Percentiles rank a stretch among this genome's conserved stretches.
Evolutionary conservation across 2,888 invertebrate species (phyloP).

Genomic region (Troilus luridus): DNA sequence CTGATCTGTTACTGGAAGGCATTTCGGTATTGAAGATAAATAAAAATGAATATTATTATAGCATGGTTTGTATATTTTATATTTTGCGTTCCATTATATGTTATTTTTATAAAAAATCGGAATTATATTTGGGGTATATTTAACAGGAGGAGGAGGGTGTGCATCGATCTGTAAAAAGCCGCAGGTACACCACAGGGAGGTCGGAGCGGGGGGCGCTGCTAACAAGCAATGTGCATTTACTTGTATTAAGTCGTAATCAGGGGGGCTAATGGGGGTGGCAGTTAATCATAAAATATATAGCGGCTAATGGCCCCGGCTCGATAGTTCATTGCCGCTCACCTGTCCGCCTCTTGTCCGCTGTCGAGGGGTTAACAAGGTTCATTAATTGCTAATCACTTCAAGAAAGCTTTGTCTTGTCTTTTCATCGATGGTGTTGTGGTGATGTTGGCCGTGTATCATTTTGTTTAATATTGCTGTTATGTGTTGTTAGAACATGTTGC

Average conservation of each 20-base stretch:
- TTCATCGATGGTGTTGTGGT: neutral
- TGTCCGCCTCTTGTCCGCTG: conserved; percentile 33
- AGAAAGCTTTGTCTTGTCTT: conserved; percentile 8
- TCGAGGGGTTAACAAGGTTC: neutral
- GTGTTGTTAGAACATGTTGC: neutral
- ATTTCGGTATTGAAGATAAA: too few relatives aligned
- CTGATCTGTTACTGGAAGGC: too few relatives aligned
- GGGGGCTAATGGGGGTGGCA: conserved; percentile 28
- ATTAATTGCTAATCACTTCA: conserved; percentile 14
- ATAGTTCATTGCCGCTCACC: conserved; percentile 23
- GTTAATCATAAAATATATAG: conserved; percentile 59
- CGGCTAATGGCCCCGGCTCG: conserved; percentile 42
- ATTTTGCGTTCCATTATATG: too few relatives aligned
- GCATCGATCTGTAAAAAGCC: conserved; percentile 45
- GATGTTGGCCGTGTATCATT: neutral
- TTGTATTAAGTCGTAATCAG: conserved; percentile 63
- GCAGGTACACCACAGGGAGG: conserved; percentile 34
- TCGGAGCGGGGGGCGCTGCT: neutral
- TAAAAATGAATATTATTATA: too few relatives aligned
- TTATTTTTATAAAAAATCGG: neutral
- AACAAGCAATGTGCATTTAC: conserved; percentile 62
- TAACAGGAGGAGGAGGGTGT: neutral
- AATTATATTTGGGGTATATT: neutral
- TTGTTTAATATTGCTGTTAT: neutral
- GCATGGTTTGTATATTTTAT: too few relatives aligned